Base-by-base conservation (phyloP, 2,797 vertebrate species). In the Petrocephalus schoutedeni region DNA sequence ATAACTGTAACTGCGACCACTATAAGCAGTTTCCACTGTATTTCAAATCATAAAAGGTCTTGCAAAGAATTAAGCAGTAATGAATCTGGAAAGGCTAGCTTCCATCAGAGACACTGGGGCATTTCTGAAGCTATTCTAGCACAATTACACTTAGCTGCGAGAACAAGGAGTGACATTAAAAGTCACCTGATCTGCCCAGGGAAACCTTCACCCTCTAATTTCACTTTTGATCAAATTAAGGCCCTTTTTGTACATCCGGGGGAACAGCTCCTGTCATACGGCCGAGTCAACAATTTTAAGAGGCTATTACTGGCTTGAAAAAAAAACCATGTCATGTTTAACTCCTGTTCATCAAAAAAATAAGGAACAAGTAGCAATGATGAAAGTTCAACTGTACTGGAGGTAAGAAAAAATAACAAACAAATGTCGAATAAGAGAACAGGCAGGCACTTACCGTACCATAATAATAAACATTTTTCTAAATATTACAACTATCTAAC, bases 401-500 rank as follows among this genome's bases (percentile, higher is more conserved):
- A 85, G 12, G 53, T 28, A 16, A 16, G 1, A 12, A 36, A 71
- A 71, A 71, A 71, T n/a, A 28, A 77, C 41, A 77, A 77, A 77
- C 19, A n/a, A 19, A 19, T 14, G 36, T 49, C n/a, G 74, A 77
- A 45, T 19, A 77, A 77, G 41, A 77, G 74, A 77, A 49, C 14
- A 8, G 36, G 32, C 16, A 77, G 19, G 71, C 19, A 16, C 19
- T 41, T 45, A 77, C 74, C n/a, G 41, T 49, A 77, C 74, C 74
- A 49, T 77, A 49, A 77, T 77, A 77, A 77, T 45, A 45, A 14
- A 77, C 74, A 77, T 77, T 77, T 77, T 71, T 45, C 45, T 41
- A 77, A 77, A 77, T 77, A 77, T 49, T 77, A 77, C 74, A 77
- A n/a, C 36, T 77, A 10, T 67, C 64, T 71, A 41, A 49, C 74